These are phyloP conservation scores for Aphidoletes aphidimyza DNA, from an alignment of 2,888 invertebrate genomes.

Conservation along the genomic window DNA sequence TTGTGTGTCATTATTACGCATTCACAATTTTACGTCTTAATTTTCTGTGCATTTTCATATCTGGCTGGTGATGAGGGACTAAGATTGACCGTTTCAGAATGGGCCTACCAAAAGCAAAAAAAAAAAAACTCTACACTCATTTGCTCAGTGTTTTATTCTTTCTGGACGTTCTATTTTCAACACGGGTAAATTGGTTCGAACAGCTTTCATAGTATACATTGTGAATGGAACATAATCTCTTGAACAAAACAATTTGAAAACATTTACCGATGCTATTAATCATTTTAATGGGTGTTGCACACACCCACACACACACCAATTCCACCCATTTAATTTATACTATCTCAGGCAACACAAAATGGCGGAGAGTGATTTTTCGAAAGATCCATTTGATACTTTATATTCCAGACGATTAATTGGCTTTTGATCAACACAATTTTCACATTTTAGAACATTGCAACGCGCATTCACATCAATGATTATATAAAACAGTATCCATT, in stretches of 20 bases:
- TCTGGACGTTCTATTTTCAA: neutral
- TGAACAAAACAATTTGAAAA: constrained; percentile 37
- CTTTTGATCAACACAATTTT: constrained; percentile 11
- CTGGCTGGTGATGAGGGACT: neutral
- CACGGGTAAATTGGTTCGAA: constrained; percentile 1
- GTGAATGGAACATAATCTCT: constrained; percentile 4
- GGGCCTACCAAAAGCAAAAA: no score
- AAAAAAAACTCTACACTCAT: no score
- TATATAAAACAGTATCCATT: neutral
- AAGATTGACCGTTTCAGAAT: no score
- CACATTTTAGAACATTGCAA: neutral
- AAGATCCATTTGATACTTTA: neutral
- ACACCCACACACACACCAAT: neutral
- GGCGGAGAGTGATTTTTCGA: neutral
- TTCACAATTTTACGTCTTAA: constrained; percentile 15
- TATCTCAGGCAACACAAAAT: neutral
- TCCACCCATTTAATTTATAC: neutral
- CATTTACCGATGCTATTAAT: constrained; percentile 44
- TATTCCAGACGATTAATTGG: constrained; percentile 11
- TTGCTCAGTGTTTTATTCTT: no score
- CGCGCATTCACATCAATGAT: neutral
- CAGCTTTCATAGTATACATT: neutral
- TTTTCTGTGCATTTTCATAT: neutral
- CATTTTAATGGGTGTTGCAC: constrained; percentile 18
- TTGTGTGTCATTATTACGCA: neutral